phyloP scores from a whole-genome alignment of 1,140 invertebrate genomes.

The Zelostemma sp. region DNA sequence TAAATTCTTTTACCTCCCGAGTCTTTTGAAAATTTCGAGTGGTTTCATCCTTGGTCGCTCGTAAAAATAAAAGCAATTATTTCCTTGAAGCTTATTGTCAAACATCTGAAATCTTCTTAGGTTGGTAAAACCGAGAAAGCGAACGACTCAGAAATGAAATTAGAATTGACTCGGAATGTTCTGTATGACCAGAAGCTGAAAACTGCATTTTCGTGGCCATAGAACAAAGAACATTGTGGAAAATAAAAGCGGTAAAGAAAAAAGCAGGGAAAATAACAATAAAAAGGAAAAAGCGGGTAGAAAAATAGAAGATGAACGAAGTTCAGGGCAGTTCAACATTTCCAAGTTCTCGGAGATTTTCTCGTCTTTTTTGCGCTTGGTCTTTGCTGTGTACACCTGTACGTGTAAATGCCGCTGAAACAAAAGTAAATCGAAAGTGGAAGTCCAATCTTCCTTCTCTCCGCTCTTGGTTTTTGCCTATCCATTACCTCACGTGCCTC shows the following conservation, averaged over 20 bases:
- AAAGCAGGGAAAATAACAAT: constrained; percentile 8
- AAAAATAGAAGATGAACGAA: constrained; percentile 7
- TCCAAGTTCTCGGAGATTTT: constrained; percentile 14
- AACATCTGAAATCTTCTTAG: background rate
- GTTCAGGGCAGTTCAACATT: constrained; percentile 3
- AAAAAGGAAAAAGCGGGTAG: constrained; percentile 4
- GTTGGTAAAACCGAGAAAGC: background rate
- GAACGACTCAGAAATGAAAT: background rate
- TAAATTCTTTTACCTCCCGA: no score
- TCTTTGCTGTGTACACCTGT: constrained; percentile 7
- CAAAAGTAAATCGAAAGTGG: constrained; percentile 11
- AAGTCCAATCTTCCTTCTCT: constrained; percentile 6
- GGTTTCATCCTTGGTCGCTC: background rate
- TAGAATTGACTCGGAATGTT: background rate
- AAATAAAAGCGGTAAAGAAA: background rate
- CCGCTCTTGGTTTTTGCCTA: constrained; percentile 9
- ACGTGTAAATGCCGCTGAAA: constrained; percentile 6
- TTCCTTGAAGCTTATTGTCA: background rate
- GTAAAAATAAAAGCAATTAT: background rate
- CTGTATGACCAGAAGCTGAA: background rate
- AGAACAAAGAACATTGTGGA: background rate
- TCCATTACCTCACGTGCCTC: constrained; percentile 7
- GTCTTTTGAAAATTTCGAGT: background rate
- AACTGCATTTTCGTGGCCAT: background rate
- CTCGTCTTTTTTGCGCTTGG: background rate